phyloP scores from a whole-genome alignment of 1,140 invertebrate species.

The Zaprionus davidi region DNA sequence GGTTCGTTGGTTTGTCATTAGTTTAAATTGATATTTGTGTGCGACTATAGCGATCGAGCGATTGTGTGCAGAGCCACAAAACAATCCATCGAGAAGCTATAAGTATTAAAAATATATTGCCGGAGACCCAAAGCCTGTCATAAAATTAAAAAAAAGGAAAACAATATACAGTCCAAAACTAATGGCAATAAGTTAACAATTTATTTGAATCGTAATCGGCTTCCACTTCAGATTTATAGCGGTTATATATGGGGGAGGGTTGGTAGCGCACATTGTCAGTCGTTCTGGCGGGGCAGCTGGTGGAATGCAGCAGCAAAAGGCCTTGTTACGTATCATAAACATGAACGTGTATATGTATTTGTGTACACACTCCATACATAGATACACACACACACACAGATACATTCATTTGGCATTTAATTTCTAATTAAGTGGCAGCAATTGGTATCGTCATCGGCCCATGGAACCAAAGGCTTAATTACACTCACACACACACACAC shows the following conservation, averaged over 20 bases:
- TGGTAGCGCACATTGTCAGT: conserved; percentile 10
- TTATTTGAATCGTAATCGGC: conserved; percentile 27
- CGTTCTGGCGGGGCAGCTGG: conserved; percentile 7
- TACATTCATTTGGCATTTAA: conserved; percentile 1
- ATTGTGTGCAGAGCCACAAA: conserved; percentile 25
- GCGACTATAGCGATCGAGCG: conserved; percentile 16
- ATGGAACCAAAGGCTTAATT: conserved; percentile 35
- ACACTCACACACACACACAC: neutral
- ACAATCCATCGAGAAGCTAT: conserved; percentile 23
- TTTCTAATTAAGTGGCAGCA: conserved; percentile 38
- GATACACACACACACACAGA: neutral
- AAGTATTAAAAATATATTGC: conserved; percentile 62
- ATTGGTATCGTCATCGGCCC: conserved; percentile 34
- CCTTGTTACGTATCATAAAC: conserved; percentile 20
- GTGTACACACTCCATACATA: neutral
- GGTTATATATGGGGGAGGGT: conserved; percentile 16
- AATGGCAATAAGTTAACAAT: conserved; percentile 42
- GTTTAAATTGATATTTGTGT: conserved; percentile 13
- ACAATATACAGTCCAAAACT: neutral
- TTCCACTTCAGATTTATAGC: conserved; percentile 32
- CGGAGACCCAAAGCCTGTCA: conserved; percentile 18
- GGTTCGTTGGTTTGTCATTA: conserved; percentile 33
- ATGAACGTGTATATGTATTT: neutral
- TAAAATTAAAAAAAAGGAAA: conserved; percentile 1
- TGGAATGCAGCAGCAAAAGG: conserved; percentile 17